Base-by-base conservation (phyloP, 2,888 invertebrate species). In the Teleogryllus oceanicus region DNA sequence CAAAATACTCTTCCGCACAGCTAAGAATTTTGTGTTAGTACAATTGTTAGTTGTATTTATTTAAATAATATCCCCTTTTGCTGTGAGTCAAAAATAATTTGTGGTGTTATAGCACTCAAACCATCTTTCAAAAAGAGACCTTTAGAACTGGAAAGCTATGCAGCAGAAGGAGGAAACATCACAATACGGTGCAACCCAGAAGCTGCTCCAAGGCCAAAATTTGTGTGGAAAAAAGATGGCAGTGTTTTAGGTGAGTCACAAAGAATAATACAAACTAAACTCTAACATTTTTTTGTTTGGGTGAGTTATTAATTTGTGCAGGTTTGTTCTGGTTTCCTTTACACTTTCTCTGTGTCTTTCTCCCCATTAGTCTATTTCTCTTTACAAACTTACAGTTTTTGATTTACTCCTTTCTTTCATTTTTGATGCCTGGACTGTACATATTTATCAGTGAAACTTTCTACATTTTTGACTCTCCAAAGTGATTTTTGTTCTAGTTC, bases 101-200 rank as follows among this genome's bases (percentile, higher is more conserved):
- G 75, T 74, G 82, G 78, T 80, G 76, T 85, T 86, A 12, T 82
- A 90, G 91, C 90, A 16, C 86, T 92, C 80, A 93, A 93, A 84
- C 98, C 98, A 11, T 93, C 96, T 1, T 98, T 98, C 85, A 94
- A 94, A 84, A 98, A 98, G 86, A 90, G 90, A 74, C 98, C 98
- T 0, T 87, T 98, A 49, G 95, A 96, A 86, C 91, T 94, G 0
- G 96, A 96, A 88, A 95, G 95, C 8, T 97, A 96, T 86, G 97
- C 96, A 0, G 96, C 96, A 2, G 94, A 96, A 86, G 93, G 94
- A 83, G 96, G 96, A 18, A 97, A 97, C 86, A 94, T 95, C 0
- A 97, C 97, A 0, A 93, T 98, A 79, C 90, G 92, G 80, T 98
- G 98, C 86, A 93, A 94, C 85, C 98, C 98, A 0, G 98, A 98